Percentiles rank a stretch among this genome's conserved stretches.
Evolutionary conservation across 1,140 invertebrate species (phyloP).

Genomic region (Sycophila sp.): DNA sequence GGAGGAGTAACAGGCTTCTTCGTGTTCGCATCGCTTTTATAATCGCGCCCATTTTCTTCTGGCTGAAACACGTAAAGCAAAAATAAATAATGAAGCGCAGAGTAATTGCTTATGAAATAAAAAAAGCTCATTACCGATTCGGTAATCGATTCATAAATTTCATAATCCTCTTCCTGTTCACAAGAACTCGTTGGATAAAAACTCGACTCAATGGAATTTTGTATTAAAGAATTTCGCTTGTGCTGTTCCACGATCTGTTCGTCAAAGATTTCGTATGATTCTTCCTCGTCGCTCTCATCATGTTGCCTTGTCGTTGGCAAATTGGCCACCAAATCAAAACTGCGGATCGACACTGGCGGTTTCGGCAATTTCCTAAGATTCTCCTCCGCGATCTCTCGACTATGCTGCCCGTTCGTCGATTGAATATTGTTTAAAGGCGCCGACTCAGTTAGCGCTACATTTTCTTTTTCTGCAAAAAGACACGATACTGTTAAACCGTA

Average conservation of each 20-base stretch:
- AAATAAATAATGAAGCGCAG: too few species aligned
- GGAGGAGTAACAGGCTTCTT: constrained; percentile 43
- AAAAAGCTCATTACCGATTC: too few species aligned
- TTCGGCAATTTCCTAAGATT: constrained; percentile 36
- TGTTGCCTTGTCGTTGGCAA: constrained; percentile 56
- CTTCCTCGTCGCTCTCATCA: constrained; percentile 60
- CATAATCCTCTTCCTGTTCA: constrained; percentile 54
- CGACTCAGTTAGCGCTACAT: too few species aligned
- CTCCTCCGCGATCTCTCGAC: neutral
- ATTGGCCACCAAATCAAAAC: constrained; percentile 59
- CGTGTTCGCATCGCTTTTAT: neutral
- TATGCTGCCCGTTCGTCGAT: too few species aligned
- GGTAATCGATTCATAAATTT: constrained; percentile 61
- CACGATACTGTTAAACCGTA: too few species aligned
- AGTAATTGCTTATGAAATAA: too few species aligned
- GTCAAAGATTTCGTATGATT: constrained; percentile 59
- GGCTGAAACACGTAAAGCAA: constrained; percentile 47
- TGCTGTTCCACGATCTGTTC: constrained; percentile 51
- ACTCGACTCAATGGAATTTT: constrained; percentile 54
- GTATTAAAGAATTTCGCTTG: constrained; percentile 41
- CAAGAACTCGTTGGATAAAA: constrained; percentile 52
- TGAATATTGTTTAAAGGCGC: too few species aligned
- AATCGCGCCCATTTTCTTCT: constrained; percentile 45
- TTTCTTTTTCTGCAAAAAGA: too few species aligned
- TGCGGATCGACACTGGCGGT: constrained; percentile 48